Conservation (phyloP, 92 coral and sea anemone genomes). For the Blastomussa wellsi region DNA sequence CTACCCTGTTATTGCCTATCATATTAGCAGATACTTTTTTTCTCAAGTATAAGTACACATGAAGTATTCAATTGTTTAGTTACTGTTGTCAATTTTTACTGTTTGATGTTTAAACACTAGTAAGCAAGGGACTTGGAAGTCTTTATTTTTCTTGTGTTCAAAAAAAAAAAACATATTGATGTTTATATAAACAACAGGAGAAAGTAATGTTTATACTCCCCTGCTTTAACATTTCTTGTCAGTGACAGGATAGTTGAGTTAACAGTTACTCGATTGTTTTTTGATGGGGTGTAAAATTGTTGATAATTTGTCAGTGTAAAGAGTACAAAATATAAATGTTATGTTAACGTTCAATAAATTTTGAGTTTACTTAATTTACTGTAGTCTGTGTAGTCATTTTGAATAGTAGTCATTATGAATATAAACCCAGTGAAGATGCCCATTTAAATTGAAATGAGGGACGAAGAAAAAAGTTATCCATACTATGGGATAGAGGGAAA, state of each 20-base stretch:
- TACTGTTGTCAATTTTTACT: not conserved
- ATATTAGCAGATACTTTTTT: not conserved
- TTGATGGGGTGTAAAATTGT: not conserved
- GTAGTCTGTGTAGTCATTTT: slow-evolving; percentile 4
- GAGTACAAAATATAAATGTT: not conserved
- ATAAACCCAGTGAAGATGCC: too few relatives aligned
- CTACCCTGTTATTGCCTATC: too few relatives aligned
- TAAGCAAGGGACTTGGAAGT: slow-evolving; percentile 13
- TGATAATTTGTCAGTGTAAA: not conserved
- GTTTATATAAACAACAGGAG: not conserved
- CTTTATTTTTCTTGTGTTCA: not conserved
- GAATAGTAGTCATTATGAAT: not conserved
- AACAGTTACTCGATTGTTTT: not conserved
- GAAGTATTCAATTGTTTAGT: slow-evolving; percentile 1
- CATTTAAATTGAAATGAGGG: not conserved
- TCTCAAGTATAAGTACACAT: not conserved
- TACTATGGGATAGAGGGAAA: too few relatives aligned
- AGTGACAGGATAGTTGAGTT: slow-evolving; percentile 11
- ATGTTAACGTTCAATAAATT: slow-evolving; percentile 9
- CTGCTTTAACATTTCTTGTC: not conserved
- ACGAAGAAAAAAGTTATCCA: not conserved
- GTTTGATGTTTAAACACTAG: slow-evolving; percentile 1
- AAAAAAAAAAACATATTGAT: not conserved
- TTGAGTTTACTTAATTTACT: slow-evolving; percentile 1
- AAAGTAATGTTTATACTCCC: not conserved